Evolutionary conservation across 2,888 invertebrate species (phyloP), one percentile per base, ranked within the genome.

Genomic region (Crossocerus cetratus): DNA sequence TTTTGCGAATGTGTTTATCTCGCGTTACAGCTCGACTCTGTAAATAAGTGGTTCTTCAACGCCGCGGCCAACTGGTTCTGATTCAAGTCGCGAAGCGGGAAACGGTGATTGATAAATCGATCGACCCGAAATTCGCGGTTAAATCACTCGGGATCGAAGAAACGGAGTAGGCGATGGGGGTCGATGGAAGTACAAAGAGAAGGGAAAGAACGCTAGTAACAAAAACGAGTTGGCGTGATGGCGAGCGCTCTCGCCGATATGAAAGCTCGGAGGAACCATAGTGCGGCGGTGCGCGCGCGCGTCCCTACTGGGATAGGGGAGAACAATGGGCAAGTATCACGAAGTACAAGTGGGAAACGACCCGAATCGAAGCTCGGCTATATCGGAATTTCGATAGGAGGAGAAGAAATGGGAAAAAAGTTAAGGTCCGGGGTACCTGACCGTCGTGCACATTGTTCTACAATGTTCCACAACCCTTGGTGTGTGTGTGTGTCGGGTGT

Each of bases 401-500:
- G 23, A 45, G 63, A 64, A 44, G 20, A 32, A 32, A 32, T 63
- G 55, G 42, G 49, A 21, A 74, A 66, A 57, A 69, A 58, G 32
- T 61, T 13, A 59, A 62, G 74, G 49, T 32, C 59, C 55, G 61
- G 32, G 57, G 57, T n/a, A 54, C 57, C 53, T 49, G 66, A 59
- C 59, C 57, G 62, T 20, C 61, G 49, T 14, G 63, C 20, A 16
- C 23, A 54, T 32, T 62, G 18, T 23, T 23, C 23, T 58, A 53
- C 69, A 65, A 74, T 65, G 63, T 23, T 61, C 57, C 74, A 64
- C 66, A 70, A 55, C 64, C 57, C 60, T 60, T 42, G 63, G 43
- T 55, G 45, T 69, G 42, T 61, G 3, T 58, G 23, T 49, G 16
- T 49, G n/a, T 16, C 49, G 8, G 5, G 49, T 49, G 49, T 16